phyloP scores from a whole-genome alignment of 2,113 vertebrate genomes.

The Alexandromys fortis region DNA sequence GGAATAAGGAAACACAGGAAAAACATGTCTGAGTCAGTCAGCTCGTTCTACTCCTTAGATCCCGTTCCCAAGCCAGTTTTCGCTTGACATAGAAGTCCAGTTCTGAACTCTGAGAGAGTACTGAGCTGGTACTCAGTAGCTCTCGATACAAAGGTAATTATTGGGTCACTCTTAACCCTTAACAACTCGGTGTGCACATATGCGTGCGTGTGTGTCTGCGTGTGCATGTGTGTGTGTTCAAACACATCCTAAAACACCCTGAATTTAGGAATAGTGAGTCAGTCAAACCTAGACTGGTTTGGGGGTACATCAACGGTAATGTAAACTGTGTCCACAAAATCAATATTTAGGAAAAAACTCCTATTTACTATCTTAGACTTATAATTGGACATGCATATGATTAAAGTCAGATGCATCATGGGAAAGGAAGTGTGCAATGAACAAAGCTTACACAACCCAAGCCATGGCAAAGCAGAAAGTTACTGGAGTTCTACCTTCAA shows the following conservation, averaged over 20 bases:
- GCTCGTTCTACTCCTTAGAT: too few species aligned
- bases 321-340: neutral
- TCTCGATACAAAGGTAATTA: too few species aligned
- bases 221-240: neutral
- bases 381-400: neutral
- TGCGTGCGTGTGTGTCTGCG: neutral
- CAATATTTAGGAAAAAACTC: neutral
- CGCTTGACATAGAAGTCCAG: too few species aligned
- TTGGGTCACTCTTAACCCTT: neutral
- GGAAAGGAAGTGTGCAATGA: neutral
- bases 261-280: neutral
- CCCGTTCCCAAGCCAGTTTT: too few species aligned
- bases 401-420: neutral
- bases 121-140: too few species aligned
- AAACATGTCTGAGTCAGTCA: too few species aligned
- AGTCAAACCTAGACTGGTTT: neutral
- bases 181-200: neutral
- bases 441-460: neutral
- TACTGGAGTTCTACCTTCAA: neutral
- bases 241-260: neutral
- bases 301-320: neutral
- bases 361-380: neutral
- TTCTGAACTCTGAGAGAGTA: too few species aligned
- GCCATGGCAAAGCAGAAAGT: neutral
- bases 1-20: too few species aligned